A percentile compares a stretch with the other conserved stretches of the same genome.
These are phyloP conservation scores for Ennomos quercinarius DNA, from an alignment of 2,888 invertebrate genomes.

Conservation along the genomic window DNA sequence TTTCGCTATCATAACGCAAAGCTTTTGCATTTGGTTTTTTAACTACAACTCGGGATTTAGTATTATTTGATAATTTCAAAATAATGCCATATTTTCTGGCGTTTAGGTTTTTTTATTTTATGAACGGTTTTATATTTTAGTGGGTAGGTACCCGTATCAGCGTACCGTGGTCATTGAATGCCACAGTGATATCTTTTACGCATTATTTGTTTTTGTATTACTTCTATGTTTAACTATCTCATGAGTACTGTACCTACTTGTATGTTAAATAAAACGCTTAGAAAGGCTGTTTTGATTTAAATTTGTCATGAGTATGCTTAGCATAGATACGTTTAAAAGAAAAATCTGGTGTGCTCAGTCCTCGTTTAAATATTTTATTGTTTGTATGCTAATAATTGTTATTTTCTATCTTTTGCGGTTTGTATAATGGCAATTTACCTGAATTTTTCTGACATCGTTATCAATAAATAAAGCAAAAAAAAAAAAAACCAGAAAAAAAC, in stretches of 20 bases:
- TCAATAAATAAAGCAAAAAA: no score
- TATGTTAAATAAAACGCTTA: conserved; percentile 1
- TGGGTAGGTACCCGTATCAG: conserved; percentile 35
- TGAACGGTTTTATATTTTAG: conserved; percentile 28
- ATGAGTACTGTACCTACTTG: conserved; percentile 6
- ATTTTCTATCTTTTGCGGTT: conserved; percentile 3
- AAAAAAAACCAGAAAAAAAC: no score
- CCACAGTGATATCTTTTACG: conserved; percentile 34
- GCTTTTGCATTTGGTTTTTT: no score
- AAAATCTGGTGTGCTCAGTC: conserved; percentile 7
- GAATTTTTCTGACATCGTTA: no score
- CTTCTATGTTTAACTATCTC: conserved; percentile 22
- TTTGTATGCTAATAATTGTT: neutral
- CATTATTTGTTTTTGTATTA: conserved; percentile 36
- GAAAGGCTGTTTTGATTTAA: conserved; percentile 2
- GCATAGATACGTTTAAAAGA: conserved; percentile 4
- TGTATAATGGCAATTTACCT: no score
- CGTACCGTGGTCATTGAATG: conserved; percentile 27
- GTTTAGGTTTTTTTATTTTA: conserved; percentile 2
- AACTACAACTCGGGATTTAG: no score
- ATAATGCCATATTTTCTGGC: neutral
- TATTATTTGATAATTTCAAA: no score
- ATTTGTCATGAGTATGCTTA: conserved; percentile 14
- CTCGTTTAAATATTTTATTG: conserved; percentile 8
- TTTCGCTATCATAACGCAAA: neutral